A percentile compares a stretch with the other conserved stretches of the same genome.
Evolutionary conservation across 2,797 vertebrate species (phyloP).

Genomic region (Pseudochirops cupreus): DNA sequence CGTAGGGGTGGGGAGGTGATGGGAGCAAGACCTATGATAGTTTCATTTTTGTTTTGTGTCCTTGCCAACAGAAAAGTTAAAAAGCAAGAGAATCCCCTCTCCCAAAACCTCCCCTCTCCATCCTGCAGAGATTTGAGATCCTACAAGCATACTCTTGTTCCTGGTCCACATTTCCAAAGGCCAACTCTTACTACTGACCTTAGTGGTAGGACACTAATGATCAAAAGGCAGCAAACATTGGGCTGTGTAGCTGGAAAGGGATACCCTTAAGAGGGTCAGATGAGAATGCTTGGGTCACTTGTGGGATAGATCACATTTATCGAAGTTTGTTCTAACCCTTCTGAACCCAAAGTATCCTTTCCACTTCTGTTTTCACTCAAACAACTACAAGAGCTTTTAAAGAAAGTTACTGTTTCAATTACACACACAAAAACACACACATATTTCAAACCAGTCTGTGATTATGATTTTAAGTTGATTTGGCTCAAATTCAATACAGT

Average conservation of each 20-base stretch:
- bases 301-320: neutral
- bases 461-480: slow-evolving; percentile 41
- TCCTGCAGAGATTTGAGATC: neutral
- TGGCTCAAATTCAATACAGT: slow-evolving; percentile 46
- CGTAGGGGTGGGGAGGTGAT: neutral
- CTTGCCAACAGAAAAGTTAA: neutral
- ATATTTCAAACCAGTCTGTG: slow-evolving; percentile 11
- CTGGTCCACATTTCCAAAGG: neutral
- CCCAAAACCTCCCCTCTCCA: neutral
- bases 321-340: neutral
- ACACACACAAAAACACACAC: neutral
- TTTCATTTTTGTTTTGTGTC: neutral
- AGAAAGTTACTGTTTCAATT: slow-evolving; percentile 46
- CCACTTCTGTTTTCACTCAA: slow-evolving; percentile 52
- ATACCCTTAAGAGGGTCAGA: neutral
- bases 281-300: neutral
- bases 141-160: neutral
- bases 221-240: neutral
- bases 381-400: slow-evolving; percentile 6
- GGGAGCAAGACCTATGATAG: neutral
- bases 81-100: neutral
- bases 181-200: neutral
- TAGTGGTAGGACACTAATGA: neutral
- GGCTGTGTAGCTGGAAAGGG: neutral
- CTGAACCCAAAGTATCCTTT: slow-evolving; percentile 13